Conservation (phyloP, 2,113 vertebrate genomes). For the Morone saxatilis region DNA sequence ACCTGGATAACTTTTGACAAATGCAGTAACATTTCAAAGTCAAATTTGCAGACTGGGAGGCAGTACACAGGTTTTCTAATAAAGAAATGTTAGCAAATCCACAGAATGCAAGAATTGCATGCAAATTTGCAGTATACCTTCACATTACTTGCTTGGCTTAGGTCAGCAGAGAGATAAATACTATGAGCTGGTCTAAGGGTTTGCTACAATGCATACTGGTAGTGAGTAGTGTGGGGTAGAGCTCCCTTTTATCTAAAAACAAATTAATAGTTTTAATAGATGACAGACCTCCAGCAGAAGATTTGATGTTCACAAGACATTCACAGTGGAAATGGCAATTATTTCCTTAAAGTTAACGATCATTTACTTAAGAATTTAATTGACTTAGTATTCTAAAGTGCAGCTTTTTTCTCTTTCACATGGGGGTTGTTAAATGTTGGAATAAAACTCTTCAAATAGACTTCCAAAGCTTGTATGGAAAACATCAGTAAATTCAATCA, state of each 20-base stretch:
- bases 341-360: neutral
- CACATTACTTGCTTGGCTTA: neutral
- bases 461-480: neutral
- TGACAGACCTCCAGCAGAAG: neutral
- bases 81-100: neutral
- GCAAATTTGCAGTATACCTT: neutral
- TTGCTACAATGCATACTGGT: neutral
- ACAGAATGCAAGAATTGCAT: neutral
- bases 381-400: neutral
- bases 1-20: constrained; percentile 4
- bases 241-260: neutral
- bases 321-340: neutral
- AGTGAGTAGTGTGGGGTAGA: neutral
- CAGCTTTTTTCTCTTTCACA: neutral
- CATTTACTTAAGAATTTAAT: neutral
- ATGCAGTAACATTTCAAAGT: constrained; percentile 3
- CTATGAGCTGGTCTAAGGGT: neutral
- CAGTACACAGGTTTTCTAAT: neutral
- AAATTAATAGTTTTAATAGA: neutral
- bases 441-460: constrained; percentile 21
- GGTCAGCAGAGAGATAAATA: neutral
- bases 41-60: neutral
- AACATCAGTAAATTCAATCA: neutral
- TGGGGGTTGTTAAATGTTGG: neutral
- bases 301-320: neutral